Evolutionary conservation across 1,140 invertebrate genomes (phyloP).

Genomic region (Sycophaga agraensis): DNA sequence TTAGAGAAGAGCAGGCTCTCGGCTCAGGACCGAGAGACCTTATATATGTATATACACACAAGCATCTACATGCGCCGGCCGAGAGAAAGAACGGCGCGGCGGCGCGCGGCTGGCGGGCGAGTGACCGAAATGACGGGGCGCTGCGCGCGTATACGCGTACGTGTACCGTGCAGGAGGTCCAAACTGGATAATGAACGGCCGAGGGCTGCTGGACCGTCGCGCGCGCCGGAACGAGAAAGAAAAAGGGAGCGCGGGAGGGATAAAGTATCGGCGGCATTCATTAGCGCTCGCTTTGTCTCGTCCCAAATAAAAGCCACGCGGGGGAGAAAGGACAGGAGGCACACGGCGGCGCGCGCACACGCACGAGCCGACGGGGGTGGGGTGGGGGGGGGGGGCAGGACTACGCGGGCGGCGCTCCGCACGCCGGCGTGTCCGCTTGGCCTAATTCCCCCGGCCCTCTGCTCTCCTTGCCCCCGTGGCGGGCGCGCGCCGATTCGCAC

Average conservation of each 20-base stretch:
- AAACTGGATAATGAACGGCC: slow-evolving; percentile 17
- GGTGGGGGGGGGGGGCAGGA: too few species aligned
- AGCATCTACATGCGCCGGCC: not conserved
- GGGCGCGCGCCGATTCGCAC: not conserved
- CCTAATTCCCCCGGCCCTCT: not conserved
- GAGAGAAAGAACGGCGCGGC: not conserved
- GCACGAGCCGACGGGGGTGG: too few species aligned
- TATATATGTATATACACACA: too few species aligned
- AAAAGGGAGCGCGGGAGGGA: not conserved
- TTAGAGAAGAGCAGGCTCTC: too few species aligned
- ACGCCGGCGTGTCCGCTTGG: too few species aligned
- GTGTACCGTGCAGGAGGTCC: too few species aligned
- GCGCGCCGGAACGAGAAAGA: not conserved
- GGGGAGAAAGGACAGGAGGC: too few species aligned
- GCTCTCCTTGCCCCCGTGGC: not conserved
- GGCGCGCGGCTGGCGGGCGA: not conserved
- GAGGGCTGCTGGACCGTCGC: too few species aligned
- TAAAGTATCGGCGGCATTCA: slow-evolving; percentile 8
- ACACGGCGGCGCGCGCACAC: too few species aligned
- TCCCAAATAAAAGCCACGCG: not conserved
- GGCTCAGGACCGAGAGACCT: too few species aligned
- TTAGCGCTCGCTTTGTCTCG: slow-evolving; percentile 3
- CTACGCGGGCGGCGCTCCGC: too few species aligned
- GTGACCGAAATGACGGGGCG: slow-evolving; percentile 15
- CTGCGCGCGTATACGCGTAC: too few species aligned